Conservation (phyloP, 1,140 invertebrate genomes). For the Aphidius ervi region DNA sequence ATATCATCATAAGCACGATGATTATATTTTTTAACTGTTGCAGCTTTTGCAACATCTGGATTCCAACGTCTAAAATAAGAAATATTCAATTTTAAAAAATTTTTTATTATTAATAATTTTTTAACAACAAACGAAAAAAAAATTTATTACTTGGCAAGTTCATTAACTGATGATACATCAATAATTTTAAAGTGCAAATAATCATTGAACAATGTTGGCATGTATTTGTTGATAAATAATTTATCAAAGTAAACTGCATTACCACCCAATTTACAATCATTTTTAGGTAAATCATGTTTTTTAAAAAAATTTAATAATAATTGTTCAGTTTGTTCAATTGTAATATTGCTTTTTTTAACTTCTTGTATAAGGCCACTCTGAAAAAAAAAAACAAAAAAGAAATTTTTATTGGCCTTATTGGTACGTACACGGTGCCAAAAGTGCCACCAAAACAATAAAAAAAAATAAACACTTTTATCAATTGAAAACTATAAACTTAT, state of each 20-base stretch:
- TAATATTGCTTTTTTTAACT: conserved; percentile 65
- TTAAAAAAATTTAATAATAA: conserved; percentile 70
- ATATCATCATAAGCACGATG: conserved; percentile 84
- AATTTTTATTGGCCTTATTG: too few species aligned
- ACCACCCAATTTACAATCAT: conserved; percentile 62
- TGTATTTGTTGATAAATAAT: conserved; percentile 70
- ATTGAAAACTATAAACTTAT: neutral
- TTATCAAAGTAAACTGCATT: conserved; percentile 87
- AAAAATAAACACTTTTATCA: too few species aligned
- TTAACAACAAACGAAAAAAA: too few species aligned
- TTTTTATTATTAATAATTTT: too few species aligned
- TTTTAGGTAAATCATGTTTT: conserved; percentile 56
- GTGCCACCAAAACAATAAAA: too few species aligned
- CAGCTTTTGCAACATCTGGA: conserved; percentile 53
- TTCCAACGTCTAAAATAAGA: conserved; percentile 64
- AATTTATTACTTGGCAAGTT: conserved; percentile 55
- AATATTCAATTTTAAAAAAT: too few species aligned
- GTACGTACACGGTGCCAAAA: too few species aligned
- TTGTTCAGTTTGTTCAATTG: conserved; percentile 64
- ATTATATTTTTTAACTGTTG: conserved; percentile 61
- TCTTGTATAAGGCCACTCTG: conserved; percentile 73
- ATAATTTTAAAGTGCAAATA: conserved; percentile 91
- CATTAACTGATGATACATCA: conserved; percentile 85
- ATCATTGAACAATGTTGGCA: conserved; percentile 64
- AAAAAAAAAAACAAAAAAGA: too few species aligned